Conservation (phyloP, 1,140 invertebrate genomes). For the Macrotrachela quadricornifera region DNA sequence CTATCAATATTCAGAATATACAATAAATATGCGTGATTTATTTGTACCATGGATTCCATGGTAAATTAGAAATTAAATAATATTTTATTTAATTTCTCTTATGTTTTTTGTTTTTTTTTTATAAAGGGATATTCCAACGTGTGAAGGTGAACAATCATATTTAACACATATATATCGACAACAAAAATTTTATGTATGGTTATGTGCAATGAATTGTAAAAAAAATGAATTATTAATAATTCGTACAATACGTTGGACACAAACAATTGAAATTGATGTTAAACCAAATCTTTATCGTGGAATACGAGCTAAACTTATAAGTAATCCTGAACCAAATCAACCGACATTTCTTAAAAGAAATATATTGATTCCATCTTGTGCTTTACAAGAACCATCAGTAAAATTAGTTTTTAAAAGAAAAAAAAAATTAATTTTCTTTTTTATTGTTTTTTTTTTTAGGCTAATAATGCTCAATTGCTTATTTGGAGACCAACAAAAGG, state of each 20-base stretch:
- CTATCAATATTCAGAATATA: no score
- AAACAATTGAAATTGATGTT: slow-evolving; percentile 24
- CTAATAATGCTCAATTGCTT: slow-evolving; percentile 28
- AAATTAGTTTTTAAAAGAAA: no score
- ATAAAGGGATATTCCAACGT: slow-evolving; percentile 23
- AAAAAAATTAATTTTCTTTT: no score
- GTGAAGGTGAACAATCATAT: slow-evolving; percentile 18
- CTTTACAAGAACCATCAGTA: slow-evolving; percentile 3
- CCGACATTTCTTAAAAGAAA: slow-evolving; percentile 21
- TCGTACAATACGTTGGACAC: slow-evolving; percentile 24
- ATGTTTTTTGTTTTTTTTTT: no score
- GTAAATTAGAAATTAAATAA: no score
- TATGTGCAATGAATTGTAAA: slow-evolving; percentile 25
- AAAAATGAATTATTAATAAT: slow-evolving; percentile 22
- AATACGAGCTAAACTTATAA: slow-evolving; percentile 19
- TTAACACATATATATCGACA: slow-evolving; percentile 25
- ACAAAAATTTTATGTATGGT: slow-evolving; percentile 29
- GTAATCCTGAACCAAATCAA: slow-evolving; percentile 17
- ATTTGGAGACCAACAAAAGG: slow-evolving; percentile 23
- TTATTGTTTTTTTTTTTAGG: slow-evolving; percentile 23
- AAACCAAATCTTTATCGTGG: slow-evolving; percentile 17
- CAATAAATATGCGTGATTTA: no score
- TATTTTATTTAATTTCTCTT: no score
- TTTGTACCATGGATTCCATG: no score
- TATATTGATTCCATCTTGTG: slow-evolving; percentile 20